A percentile compares a stretch with the other conserved stretches of the same genome.
phyloP scores from a whole-genome alignment of 2,797 vertebrate genomes.

The Melanotaenia maccullochi region DNA sequence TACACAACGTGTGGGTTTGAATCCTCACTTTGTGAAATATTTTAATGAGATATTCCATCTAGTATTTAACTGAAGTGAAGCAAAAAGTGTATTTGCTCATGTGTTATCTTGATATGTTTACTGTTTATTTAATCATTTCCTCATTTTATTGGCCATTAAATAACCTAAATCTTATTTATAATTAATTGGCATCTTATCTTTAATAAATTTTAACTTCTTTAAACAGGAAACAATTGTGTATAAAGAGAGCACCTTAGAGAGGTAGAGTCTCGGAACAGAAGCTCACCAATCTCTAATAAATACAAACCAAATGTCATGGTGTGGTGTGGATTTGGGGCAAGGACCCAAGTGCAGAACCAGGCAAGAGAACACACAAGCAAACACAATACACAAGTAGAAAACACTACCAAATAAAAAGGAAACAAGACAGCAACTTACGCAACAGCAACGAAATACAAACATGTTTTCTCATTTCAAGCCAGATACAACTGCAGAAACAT shows the following conservation, averaged over 20 bases:
- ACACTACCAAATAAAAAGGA: too few species aligned
- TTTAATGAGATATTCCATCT: slow-evolving; percentile 19
- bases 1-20: slow-evolving; percentile 30
- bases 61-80: slow-evolving; percentile 10
- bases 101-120: too few species aligned
- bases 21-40: slow-evolving; percentile 6
- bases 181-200: neutral
- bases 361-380: too few species aligned
- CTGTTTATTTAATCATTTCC: neutral
- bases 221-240: neutral
- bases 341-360: too few species aligned
- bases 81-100: neutral
- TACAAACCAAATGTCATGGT: too few species aligned
- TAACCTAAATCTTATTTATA: neutral
- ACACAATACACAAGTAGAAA: too few species aligned
- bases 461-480: neutral
- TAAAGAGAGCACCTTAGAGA: too few species aligned
- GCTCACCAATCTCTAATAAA: too few species aligned
- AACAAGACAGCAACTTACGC: too few species aligned
- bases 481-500: slow-evolving; percentile 2
- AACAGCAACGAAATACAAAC: neutral
- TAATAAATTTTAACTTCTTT: neutral
- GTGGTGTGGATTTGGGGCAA: too few species aligned
- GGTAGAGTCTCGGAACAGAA: too few species aligned
- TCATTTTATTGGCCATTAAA: neutral